Evolutionary conservation across 1,140 invertebrate genomes (phyloP).

Genomic region (Thalassaphorura encarpata): DNA sequence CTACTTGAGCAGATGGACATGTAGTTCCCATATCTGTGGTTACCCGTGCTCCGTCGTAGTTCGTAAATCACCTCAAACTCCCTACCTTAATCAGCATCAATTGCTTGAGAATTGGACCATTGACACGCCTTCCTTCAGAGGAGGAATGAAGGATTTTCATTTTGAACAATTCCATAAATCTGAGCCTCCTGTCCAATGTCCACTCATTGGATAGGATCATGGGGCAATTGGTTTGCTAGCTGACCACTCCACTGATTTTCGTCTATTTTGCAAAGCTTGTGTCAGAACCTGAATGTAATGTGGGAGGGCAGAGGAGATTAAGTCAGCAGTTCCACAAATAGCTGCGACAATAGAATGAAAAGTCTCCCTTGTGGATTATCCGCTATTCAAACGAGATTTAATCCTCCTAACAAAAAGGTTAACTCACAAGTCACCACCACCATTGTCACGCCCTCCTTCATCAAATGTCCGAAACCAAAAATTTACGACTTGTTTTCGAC

Average conservation of each 20-base stretch:
- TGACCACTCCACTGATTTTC: no score
- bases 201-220: no score
- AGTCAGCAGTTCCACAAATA: no score
- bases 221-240: no score
- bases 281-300: not conserved
- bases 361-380: not conserved
- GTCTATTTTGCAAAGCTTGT: not conserved
- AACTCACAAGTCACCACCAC: no score
- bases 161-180: not conserved
- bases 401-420: no score
- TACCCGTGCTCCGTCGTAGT: no score
- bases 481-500: no score
- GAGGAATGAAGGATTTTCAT: constrained; percentile 12
- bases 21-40: no score
- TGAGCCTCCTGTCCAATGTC: not conserved
- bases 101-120: constrained; percentile 32
- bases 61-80: constrained; percentile 33
- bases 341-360: not conserved
- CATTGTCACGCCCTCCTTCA: no score
- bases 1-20: no score
- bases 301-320: not conserved
- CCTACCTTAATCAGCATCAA: constrained; percentile 34
- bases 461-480: no score
- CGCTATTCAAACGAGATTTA: not conserved
- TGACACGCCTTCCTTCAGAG: constrained; percentile 32